These are phyloP conservation scores for Sebastes vulpes DNA, from an alignment of 2,797 vertebrate species.

Conservation along the genomic window DNA sequence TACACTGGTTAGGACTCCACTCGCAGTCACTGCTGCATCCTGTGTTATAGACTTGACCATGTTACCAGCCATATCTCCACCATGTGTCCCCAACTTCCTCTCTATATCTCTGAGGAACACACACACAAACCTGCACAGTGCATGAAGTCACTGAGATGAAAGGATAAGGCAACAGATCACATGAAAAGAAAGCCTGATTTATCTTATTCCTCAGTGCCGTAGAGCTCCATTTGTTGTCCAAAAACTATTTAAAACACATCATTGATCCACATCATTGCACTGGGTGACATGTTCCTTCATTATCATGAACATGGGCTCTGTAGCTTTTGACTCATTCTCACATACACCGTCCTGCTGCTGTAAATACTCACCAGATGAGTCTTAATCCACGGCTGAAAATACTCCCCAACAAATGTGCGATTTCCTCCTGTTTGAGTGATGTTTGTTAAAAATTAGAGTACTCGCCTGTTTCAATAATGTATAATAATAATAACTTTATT, in stretches of 20 bases:
- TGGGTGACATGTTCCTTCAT: neutral
- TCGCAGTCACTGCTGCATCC: conserved; percentile 19
- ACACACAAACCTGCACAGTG: neutral
- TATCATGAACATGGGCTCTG: neutral
- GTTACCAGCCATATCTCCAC: conserved; percentile 32
- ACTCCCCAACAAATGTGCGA: no score
- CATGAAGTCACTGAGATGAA: conserved; percentile 5
- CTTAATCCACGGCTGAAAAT: neutral
- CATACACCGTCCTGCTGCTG: neutral
- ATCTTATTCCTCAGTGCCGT: neutral
- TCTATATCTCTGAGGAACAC: neutral
- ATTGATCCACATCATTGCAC: neutral
- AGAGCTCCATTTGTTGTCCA: neutral
- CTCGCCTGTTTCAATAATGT: no score
- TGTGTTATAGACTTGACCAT: conserved; percentile 29
- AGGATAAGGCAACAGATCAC: neutral
- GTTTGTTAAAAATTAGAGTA: no score
- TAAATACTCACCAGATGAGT: neutral
- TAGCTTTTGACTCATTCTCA: neutral
- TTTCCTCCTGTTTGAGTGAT: no score
- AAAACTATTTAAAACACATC: neutral
- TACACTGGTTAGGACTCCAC: conserved; percentile 8
- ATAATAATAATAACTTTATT: no score
- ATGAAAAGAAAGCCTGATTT: neutral
- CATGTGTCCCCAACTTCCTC: neutral